These are phyloP conservation scores for Acleris literana DNA, from an alignment of 2,888 invertebrate species.

Conservation along the genomic window DNA sequence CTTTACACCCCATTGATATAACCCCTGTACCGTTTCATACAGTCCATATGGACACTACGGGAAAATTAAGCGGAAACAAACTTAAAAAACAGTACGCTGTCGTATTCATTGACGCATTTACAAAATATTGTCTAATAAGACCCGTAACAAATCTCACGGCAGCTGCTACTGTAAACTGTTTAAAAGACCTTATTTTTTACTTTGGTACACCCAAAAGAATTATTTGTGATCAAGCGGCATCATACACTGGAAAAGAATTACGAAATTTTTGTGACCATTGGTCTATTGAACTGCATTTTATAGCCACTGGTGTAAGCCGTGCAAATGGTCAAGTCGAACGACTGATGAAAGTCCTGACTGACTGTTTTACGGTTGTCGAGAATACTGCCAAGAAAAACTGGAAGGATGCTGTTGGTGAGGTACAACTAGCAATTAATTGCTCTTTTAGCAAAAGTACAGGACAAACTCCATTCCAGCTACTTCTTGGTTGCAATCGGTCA, in stretches of 20 bases:
- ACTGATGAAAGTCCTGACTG: background rate
- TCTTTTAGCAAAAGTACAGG: background rate
- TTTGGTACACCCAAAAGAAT: background rate
- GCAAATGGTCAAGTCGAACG: background rate
- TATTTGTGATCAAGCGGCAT: background rate
- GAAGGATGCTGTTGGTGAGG: background rate
- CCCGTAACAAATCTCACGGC: background rate
- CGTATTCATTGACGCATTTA: too few species aligned
- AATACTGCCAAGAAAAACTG: background rate
- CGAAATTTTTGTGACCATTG: background rate
- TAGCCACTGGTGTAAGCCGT: background rate
- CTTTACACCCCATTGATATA: conserved; percentile 26
- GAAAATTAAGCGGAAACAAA: background rate
- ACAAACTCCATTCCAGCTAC: too few species aligned
- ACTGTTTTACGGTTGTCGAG: background rate
- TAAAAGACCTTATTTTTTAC: background rate
- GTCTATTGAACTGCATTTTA: background rate
- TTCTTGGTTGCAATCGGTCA: too few species aligned
- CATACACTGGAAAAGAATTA: background rate
- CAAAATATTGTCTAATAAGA: too few species aligned
- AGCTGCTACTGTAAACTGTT: background rate
- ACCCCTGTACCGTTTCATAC: background rate
- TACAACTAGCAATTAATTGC: background rate
- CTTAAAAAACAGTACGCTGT: background rate
- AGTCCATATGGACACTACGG: background rate